A percentile compares a stretch with the other conserved stretches of the same genome.
phyloP scores from a whole-genome alignment of 2,888 invertebrate genomes.

The Lochmaea capreae region DNA sequence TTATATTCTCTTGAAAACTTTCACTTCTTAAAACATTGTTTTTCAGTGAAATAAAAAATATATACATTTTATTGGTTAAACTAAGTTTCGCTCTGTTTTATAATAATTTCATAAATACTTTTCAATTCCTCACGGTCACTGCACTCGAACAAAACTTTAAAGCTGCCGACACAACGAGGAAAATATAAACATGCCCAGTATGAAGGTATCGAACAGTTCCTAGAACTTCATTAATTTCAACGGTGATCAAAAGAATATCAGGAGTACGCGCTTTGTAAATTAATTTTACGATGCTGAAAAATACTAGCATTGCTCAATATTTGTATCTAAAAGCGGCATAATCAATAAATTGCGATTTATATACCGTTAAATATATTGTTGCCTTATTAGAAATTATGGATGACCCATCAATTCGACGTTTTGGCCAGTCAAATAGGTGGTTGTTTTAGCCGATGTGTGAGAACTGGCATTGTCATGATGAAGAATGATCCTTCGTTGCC shows the following conservation, averaged over 20 bases:
- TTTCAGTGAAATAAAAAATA: no score
- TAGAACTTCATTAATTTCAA: not conserved
- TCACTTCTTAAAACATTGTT: no score
- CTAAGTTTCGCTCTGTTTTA: no score
- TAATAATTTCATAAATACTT: not conserved
- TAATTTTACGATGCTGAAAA: not conserved
- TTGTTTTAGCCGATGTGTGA: no score
- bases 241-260: not conserved
- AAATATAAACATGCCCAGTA: not conserved
- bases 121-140: not conserved
- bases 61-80: no score
- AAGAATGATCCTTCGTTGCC: no score
- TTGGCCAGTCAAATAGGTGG: no score
- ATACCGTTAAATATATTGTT: no score
- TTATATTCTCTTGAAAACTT: no score
- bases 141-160: slow-evolving; percentile 5
- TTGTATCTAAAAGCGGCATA: not conserved
- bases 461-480: no score
- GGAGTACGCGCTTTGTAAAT: not conserved
- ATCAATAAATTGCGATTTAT: not conserved
- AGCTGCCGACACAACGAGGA: not conserved
- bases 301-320: not conserved
- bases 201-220: not conserved
- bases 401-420: no score
- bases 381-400: no score